These are phyloP conservation scores for Sapayoa aenigma DNA, from an alignment of 2,113 vertebrate genomes.

Conservation along the genomic window DNA sequence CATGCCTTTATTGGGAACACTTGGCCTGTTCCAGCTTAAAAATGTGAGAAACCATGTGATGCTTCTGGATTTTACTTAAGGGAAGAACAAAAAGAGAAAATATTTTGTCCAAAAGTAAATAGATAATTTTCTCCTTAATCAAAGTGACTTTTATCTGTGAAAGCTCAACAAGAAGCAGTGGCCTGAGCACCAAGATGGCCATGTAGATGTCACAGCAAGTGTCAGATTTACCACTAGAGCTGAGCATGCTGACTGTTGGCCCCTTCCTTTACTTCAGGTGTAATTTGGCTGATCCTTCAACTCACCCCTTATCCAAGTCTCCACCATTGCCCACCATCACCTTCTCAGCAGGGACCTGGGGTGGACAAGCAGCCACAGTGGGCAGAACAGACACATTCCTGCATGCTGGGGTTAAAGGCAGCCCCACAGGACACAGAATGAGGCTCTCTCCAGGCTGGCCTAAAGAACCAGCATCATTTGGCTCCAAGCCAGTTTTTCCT, in stretches of 20 bases:
- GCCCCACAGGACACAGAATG: accelerated
- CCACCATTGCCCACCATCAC: not conserved
- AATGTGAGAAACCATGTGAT: not conserved
- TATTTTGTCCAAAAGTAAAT: not conserved
- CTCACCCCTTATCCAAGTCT: not conserved
- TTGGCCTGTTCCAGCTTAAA: not conserved
- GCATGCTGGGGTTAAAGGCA: accelerated
- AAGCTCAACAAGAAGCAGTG: not conserved
- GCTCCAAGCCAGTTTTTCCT: not conserved
- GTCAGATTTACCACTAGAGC: not conserved
- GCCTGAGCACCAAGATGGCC: not conserved
- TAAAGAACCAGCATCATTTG: not conserved
- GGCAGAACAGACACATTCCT: not conserved
- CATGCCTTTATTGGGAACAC: not conserved
- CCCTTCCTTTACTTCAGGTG: not conserved
- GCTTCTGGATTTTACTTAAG: not conserved
- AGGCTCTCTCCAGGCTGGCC: accelerated
- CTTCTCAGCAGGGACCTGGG: not conserved
- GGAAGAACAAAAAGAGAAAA: not conserved
- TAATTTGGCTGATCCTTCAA: not conserved
- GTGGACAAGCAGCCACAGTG: not conserved
- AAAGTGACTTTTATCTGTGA: not conserved
- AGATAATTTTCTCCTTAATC: not conserved
- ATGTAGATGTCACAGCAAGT: not conserved
- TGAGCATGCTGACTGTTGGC: not conserved